Conservation (phyloP, 2,113 vertebrate species). For the Thomomys bottae region DNA sequence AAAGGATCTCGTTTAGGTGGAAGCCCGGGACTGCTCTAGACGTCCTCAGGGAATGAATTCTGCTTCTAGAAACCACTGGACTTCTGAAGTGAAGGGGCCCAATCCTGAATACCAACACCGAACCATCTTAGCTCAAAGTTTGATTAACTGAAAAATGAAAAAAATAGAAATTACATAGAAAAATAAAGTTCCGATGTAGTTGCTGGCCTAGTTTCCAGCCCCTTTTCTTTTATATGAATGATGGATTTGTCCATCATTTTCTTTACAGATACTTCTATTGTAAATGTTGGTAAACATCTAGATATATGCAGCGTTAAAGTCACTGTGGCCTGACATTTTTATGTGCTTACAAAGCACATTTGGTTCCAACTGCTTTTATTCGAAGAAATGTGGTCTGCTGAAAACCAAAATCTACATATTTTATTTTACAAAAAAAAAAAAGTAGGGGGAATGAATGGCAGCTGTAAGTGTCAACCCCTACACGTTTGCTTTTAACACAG, state of each 20-base stretch:
- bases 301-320: slow-evolving; percentile 66
- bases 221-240: slow-evolving; percentile 32
- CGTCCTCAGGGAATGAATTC: neutral
- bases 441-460: neutral
- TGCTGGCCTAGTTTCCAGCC: slow-evolving; percentile 34
- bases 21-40: too few relatives aligned
- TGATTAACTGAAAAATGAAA: slow-evolving; percentile 54
- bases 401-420: slow-evolving; percentile 75
- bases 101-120: slow-evolving; percentile 38
- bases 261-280: slow-evolving; percentile 52
- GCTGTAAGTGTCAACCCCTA: slow-evolving; percentile 67
- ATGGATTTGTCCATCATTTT: slow-evolving; percentile 51
- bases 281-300: slow-evolving; percentile 63
- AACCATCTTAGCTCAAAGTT: slow-evolving; percentile 34
- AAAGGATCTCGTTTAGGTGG: neutral
- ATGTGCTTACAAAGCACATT: slow-evolving; percentile 76
- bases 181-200: neutral
- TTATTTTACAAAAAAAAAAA: slow-evolving; percentile 15
- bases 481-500: slow-evolving; percentile 61
- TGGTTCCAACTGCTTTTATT: slow-evolving; percentile 74
- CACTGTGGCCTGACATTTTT: slow-evolving; percentile 72
- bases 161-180: slow-evolving; percentile 2
- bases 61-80: neutral
- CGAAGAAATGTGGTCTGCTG: slow-evolving; percentile 67
- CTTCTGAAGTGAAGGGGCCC: neutral